These are phyloP conservation scores for Bombyx huttoni DNA, from an alignment of 2,888 invertebrate genomes.

Conservation along the genomic window DNA sequence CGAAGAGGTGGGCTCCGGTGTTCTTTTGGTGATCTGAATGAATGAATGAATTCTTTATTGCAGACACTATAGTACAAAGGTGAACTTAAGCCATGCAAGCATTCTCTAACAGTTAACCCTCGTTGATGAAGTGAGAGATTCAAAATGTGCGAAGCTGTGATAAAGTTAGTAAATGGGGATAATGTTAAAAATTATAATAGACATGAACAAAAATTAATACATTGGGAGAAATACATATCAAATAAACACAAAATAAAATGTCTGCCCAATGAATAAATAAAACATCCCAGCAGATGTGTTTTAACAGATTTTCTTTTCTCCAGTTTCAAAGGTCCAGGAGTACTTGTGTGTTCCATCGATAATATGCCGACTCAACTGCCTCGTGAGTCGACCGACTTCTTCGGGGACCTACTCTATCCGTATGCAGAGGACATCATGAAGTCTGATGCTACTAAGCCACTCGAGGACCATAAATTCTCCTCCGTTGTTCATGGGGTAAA, in stretches of 20 bases:
- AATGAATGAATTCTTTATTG: too few relatives aligned
- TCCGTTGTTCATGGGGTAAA: slow-evolving; percentile 79
- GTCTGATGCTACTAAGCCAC: slow-evolving; percentile 84
- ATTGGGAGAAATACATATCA: too few relatives aligned
- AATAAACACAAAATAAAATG: too few relatives aligned
- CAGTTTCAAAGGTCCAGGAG: slow-evolving; percentile 96
- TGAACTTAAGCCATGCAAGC: too few relatives aligned
- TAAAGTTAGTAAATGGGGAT: too few relatives aligned
- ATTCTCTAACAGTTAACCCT: too few relatives aligned
- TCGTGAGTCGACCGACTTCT: slow-evolving; percentile 96
- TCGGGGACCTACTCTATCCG: slow-evolving; percentile 93
- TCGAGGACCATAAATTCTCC: slow-evolving; percentile 83
- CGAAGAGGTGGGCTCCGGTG: slow-evolving; percentile 76
- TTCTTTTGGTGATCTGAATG: too few relatives aligned
- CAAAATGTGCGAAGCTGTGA: too few relatives aligned
- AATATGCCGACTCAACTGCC: slow-evolving; percentile 99
- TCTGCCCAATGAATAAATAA: background rate
- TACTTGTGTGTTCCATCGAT: slow-evolving; percentile 99
- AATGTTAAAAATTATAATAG: too few relatives aligned
- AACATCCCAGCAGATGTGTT: background rate
- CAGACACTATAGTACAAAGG: too few relatives aligned
- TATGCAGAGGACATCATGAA: slow-evolving; percentile 90
- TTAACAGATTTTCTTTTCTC: slow-evolving; percentile 7
- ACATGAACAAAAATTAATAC: too few relatives aligned
- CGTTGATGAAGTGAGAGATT: too few relatives aligned